Base-by-base conservation (phyloP, 2,888 invertebrate species). In the Drosophila austrosaltans region DNA sequence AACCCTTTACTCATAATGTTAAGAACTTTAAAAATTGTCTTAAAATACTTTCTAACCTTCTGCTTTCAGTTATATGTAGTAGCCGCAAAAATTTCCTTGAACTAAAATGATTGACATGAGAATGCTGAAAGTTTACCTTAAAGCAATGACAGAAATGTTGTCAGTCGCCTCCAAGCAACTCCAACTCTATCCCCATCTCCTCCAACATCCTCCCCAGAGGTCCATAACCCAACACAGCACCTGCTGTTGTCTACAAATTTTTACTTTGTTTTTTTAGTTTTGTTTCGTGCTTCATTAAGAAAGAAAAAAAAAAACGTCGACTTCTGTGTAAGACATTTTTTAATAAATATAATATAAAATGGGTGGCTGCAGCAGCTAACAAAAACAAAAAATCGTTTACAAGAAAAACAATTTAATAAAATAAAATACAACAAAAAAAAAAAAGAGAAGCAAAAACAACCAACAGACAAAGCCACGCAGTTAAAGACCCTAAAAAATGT, bases 91-190 rank as follows among this genome's bases (percentile, higher is more conserved):
- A 48, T 48, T 48, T 25, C 48, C 48, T 48, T 48, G 48, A 48
- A 48, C 48, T 25, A 48, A 48, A 48, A 64, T 87, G 89, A 89
- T 91, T 91, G 91, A 91, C 92, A 78, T 87, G 68, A 91, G 90
- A 91, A 91, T 91, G 92, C 82, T 89, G 81, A 78, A 91, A 91
- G 91, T 91, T 91, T 91, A 91, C 91, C 91, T 91, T 91, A 91
- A 89, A 83, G 88, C 85, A 85, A 91, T 91, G 80, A 79, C 79
- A 83, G 85, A 77, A 86, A 91, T 90, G 84, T 78, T 65, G 74
- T 16, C 68, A 57, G 48, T 64, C 63, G 65, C 77, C 67, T 48
- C 32, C 36, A 61, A 7, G 56, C 16, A 44, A 44, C 54, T 53
- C 7, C 32, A 28, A 44, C 58, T 64, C 58, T 30, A 59, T 22